These are phyloP conservation scores for Grapholita molesta DNA, from an alignment of 1,140 invertebrate genomes.

Conservation along the genomic window DNA sequence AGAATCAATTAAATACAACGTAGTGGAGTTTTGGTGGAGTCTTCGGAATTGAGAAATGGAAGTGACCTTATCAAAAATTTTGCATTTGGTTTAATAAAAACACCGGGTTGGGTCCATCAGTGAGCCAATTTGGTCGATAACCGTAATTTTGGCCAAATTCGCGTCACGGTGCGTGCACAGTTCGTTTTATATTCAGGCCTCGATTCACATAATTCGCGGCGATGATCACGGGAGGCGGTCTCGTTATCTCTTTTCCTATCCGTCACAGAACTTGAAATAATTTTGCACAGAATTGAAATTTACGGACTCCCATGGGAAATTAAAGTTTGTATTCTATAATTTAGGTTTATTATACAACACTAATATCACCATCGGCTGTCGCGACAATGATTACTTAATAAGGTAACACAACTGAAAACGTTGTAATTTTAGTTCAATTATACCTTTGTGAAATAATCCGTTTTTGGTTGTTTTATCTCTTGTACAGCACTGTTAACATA, in stretches of 20 bases:
- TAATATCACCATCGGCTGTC: too few relatives aligned
- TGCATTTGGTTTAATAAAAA: slow-evolving; percentile 11
- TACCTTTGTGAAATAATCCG: too few relatives aligned
- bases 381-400: too few relatives aligned
- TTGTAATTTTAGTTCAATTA: too few relatives aligned
- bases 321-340: too few relatives aligned
- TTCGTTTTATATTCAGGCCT: slow-evolving; percentile 53
- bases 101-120: slow-evolving; percentile 25
- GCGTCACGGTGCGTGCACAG: slow-evolving; percentile 36
- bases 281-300: slow-evolving; percentile 41
- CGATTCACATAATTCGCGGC: slow-evolving; percentile 55
- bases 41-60: background rate
- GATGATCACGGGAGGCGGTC: slow-evolving; percentile 44
- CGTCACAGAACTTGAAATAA: slow-evolving; percentile 42
- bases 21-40: background rate
- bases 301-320: slow-evolving; percentile 28
- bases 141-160: slow-evolving; percentile 52
- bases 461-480: too few relatives aligned
- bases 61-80: background rate
- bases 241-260: slow-evolving; percentile 45
- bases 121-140: slow-evolving; percentile 46
- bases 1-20: too few relatives aligned
- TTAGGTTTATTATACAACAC: too few relatives aligned
- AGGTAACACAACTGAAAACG: too few relatives aligned
- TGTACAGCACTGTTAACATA: too few relatives aligned